Evolutionary conservation across 2,113 vertebrate genomes (phyloP).

Genomic region (Lutjanus erythropterus): DNA sequence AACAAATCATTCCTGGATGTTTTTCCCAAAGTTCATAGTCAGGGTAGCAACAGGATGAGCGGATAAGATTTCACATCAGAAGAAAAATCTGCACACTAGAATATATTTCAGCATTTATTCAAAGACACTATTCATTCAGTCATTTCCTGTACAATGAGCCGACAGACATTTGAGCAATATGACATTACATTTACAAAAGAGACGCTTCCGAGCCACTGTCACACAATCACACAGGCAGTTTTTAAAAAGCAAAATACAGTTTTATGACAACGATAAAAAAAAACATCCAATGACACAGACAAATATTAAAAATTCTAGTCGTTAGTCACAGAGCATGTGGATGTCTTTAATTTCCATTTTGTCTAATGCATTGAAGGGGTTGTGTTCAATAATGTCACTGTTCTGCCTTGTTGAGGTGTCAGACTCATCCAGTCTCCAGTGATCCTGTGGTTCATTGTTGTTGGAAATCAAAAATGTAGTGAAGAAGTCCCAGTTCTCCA

Average conservation of each 20-base stretch:
- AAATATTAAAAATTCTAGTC: neutral
- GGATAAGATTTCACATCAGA: slow-evolving; percentile 53
- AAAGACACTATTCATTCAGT: neutral
- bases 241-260: slow-evolving; percentile 17
- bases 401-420: neutral
- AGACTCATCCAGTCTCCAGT: neutral
- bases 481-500: slow-evolving; percentile 62
- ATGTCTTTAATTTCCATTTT: neutral
- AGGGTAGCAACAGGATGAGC: slow-evolving; percentile 64
- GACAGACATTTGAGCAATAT: neutral
- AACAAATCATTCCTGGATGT: slow-evolving; percentile 47
- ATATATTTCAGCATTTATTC: slow-evolving; percentile 27
- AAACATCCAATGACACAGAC: neutral
- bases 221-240: neutral
- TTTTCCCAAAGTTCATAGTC: slow-evolving; percentile 71
- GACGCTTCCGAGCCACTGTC: neutral
- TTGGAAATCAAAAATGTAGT: neutral
- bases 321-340: neutral
- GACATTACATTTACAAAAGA: neutral
- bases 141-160: neutral
- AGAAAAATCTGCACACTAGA: neutral
- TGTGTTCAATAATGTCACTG: neutral
- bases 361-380: neutral
- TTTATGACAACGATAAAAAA: slow-evolving; percentile 10
- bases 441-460: neutral